Evolutionary conservation across 2,113 vertebrate genomes (phyloP), one percentile per base, ranked within the genome.

Genomic region (Campylorhamphus procurvoides): DNA sequence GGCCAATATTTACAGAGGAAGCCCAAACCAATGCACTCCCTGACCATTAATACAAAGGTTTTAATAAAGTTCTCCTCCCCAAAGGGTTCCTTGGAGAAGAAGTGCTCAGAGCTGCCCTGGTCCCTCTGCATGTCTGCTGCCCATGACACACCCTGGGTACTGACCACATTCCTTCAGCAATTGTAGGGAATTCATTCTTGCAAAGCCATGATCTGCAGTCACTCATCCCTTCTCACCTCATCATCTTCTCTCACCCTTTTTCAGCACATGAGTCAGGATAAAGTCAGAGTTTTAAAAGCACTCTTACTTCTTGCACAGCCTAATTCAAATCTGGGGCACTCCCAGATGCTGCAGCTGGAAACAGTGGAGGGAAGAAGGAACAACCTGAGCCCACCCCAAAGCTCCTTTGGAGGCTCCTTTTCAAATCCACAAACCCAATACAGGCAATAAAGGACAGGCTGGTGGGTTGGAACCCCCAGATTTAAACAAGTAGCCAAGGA

Each of bases 291-390:
- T 87, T 76, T 20, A 79, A 49, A 79, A 9, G 4, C 24, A 23
- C 19, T 55, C 18, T 25, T 35, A 46, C 2, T 22, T 53, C 20
- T 77, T 63, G 44, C 53, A 60, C 15, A 60, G 69, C 7, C 95
- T 97, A 92, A 96, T 89, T 91, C 72, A 23, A 60, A 14, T 33
- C 76, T 18, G 14, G 12, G 10, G 88, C 59, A 83, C 77, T 94
- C 83, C 81, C 94, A 92, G 64, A 39, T 84, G 74, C 79, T 89
- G 83, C 87, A 91, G 69, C 73, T 90, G 87, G 94, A 91, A 96
- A 91, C 11, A 81, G 63, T 53, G 16, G 1, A 10, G 27, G 15
- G 39, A 67, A 67, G 33, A 79, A 63, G 72, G 68, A 97, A 93
- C 6, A 16, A 14, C 28, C 93, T 76, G 55, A 95, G 88, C 88